Base-by-base conservation (phyloP, 2,888 invertebrate genomes). In the Lycaena phlaeas region DNA sequence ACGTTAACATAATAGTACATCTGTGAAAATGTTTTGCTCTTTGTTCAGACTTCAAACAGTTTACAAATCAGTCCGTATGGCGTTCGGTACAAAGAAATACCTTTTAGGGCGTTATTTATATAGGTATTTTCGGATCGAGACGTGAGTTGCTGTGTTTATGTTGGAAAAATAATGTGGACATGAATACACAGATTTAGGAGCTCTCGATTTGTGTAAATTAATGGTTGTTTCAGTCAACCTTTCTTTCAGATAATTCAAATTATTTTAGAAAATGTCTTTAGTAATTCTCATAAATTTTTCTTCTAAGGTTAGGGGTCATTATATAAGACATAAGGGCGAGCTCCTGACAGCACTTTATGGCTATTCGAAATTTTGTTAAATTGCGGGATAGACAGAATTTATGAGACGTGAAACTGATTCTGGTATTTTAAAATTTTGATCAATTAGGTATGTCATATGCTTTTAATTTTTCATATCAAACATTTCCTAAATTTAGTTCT, bases 61-160 rank as follows among this genome's bases (percentile, higher is more conserved):
- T 71, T 75, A 81, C 79, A 81, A 79, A 79, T 81, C 79, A 77
- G 76, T 78, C 71, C 66, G 64, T 64, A 55, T 54, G 53, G 64
- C 49, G 66, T 71, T 76, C 71, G 69, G 57, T 57, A 75, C 70
- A 78, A 75, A 75, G 71, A 69, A 74, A 69, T 72, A 51, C 69
- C 64, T 69, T 66, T 59, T 62, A 59, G 50, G 60, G 30, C 17
- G 66, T 66, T 75, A 76, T 77, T 77, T 76, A 74, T 74, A 65
- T 61, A 58, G 61, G 63, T 68, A 74, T 73, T 71, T 61, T 51
- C 46, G 57, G 51, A 46, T 28, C 48, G 47, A 48, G 54, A 57
- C 52, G 49, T 43, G 47, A 53, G 42, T 48, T 44, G 49, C 42
- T 44, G 41, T 53, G 44, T 55, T 55, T 54, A 49, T 49, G 46